Evolutionary conservation across 2,113 vertebrate species (phyloP).

Genomic region (Amphiprion percula): DNA sequence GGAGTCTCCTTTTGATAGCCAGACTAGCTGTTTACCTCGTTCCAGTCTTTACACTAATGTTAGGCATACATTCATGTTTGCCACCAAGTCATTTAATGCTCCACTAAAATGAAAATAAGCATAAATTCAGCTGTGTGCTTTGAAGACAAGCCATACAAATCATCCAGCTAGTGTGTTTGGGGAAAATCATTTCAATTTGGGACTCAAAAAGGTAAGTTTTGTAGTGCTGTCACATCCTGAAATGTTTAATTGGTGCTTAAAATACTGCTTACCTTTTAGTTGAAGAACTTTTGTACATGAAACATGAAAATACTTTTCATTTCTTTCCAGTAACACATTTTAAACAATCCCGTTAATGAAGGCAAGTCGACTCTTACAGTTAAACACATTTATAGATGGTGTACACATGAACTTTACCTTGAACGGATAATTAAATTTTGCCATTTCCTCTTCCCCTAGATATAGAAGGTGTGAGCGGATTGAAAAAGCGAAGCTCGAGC

Average conservation of each 20-base stretch:
- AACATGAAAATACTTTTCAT: conserved; percentile 34
- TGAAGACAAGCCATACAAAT: not conserved
- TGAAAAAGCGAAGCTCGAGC: conserved; percentile 85
- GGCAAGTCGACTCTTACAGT: conserved; percentile 29
- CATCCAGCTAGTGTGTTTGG: not conserved
- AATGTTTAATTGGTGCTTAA: conserved; percentile 21
- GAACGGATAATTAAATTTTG: not conserved
- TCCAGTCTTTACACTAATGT: no score
- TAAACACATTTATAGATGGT: conserved; percentile 41
- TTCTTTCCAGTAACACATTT: conserved; percentile 49
- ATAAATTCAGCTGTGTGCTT: not conserved
- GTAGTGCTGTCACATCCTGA: not conserved
- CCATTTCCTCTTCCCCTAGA: conserved; percentile 76
- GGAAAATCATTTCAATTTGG: not conserved
- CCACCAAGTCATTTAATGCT: no score
- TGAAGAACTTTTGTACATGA: conserved; percentile 24
- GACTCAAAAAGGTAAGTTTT: no score
- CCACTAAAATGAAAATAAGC: not conserved
- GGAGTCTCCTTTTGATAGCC: no score
- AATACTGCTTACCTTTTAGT: conserved; percentile 17
- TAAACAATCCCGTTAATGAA: conserved; percentile 44
- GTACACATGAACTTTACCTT: conserved; percentile 23
- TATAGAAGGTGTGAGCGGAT: conserved; percentile 90
- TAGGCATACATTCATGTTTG: no score
- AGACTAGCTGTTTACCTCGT: no score